Percentiles rank a stretch among this genome's conserved stretches.
These are phyloP conservation scores for Tanaodytes sp. DNA, from an alignment of 2,888 invertebrate species.

Conservation along the genomic window DNA sequence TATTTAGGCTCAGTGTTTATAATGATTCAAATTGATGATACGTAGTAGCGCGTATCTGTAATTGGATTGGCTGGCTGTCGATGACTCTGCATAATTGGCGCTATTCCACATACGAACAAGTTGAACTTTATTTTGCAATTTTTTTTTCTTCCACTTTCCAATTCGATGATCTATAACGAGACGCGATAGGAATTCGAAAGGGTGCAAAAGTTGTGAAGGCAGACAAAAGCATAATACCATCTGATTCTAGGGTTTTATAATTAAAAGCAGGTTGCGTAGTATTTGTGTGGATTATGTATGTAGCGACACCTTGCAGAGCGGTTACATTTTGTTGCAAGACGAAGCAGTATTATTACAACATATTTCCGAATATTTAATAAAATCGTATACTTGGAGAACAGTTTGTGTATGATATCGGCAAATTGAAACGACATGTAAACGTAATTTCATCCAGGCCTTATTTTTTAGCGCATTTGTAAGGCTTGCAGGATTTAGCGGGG, in stretches of 20 bases:
- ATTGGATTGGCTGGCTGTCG: conserved; percentile 69
- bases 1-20: too few species aligned
- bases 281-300: conserved; percentile 22
- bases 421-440: too few species aligned
- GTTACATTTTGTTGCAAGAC: conserved; percentile 2
- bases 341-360: too few species aligned
- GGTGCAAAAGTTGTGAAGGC: conserved; percentile 58
- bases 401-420: too few species aligned
- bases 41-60: too few species aligned
- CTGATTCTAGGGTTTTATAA: conserved; percentile 16
- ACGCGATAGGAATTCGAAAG: conserved; percentile 23
- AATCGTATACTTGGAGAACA: too few species aligned
- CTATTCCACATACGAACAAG: conserved; percentile 58
- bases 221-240: conserved; percentile 54
- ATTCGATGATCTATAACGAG: conserved; percentile 22
- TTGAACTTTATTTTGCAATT: conserved; percentile 9
- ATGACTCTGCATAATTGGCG: conserved; percentile 64
- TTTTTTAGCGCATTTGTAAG: conserved; percentile 22
- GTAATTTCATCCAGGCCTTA: conserved; percentile 7
- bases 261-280: conserved; percentile 30
- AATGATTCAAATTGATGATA: too few species aligned
- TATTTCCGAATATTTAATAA: too few species aligned
- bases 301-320: neutral
- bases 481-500: conserved; percentile 20
- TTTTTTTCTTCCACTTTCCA: too few species aligned